A percentile compares a stretch with the other conserved stretches of the same genome.
phyloP scores from a whole-genome alignment of 2,113 vertebrate genomes.

The Apus apus region DNA sequence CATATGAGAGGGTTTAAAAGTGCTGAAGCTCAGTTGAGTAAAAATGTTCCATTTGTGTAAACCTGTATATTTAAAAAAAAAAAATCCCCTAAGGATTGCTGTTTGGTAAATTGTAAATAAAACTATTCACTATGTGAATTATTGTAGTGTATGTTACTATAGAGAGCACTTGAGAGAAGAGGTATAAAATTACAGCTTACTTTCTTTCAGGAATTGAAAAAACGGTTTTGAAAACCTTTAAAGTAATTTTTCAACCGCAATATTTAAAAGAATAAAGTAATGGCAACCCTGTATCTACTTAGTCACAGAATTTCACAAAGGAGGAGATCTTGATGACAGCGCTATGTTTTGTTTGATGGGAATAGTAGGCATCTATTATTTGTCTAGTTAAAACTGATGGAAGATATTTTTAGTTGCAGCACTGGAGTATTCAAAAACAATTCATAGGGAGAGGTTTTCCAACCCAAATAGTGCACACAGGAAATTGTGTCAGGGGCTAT shows the following conservation, averaged over 20 bases:
- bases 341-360: not conserved
- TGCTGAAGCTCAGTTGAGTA: not conserved
- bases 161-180: constrained; percentile 39
- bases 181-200: constrained; percentile 31
- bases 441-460: not conserved
- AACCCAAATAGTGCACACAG: not conserved
- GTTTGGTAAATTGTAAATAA: constrained; percentile 38
- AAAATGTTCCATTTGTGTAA: not conserved
- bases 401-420: not conserved
- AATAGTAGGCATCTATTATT: not conserved
- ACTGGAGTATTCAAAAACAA: not conserved
- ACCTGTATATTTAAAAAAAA: constrained; percentile 22
- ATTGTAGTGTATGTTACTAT: constrained; percentile 33
- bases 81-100: not conserved
- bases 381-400: not conserved
- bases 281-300: not conserved
- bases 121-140: constrained; percentile 20
- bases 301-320: not conserved
- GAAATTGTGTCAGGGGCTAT: not conserved
- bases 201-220: constrained; percentile 19
- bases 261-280: constrained; percentile 17
- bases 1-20: not conserved
- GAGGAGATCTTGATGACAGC: not conserved
- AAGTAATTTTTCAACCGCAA: not conserved
- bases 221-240: constrained; percentile 25